phyloP scores from a whole-genome alignment of 2,797 vertebrate species.

The Hapalemur alaotrensis region DNA sequence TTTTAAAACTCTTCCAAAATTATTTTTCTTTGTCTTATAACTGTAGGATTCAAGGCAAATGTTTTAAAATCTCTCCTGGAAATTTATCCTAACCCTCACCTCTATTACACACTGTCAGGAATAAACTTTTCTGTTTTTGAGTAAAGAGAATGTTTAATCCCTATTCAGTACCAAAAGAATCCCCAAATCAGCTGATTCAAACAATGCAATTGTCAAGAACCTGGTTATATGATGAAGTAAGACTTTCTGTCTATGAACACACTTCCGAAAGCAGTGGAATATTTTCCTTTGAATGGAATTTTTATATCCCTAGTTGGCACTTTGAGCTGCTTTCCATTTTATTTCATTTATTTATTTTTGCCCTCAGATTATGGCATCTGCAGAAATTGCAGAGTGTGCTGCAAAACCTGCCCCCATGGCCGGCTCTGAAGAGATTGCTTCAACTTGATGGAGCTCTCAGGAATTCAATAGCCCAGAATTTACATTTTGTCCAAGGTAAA shows the following conservation, averaged over 20 bases:
- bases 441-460: constrained; percentile 57
- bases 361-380: constrained; percentile 56
- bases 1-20: background rate
- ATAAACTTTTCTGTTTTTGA: background rate
- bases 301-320: background rate
- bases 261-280: background rate
- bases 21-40: background rate
- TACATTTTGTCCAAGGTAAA: constrained; percentile 76
- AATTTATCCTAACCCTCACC: background rate
- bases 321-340: background rate
- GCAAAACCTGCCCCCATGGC: constrained; percentile 35
- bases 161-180: background rate
- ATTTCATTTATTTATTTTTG: background rate
- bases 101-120: background rate
- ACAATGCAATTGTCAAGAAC: background rate
- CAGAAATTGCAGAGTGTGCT: constrained; percentile 33
- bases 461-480: constrained; percentile 30
- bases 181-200: background rate
- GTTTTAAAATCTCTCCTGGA: background rate
- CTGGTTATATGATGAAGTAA: background rate
- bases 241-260: background rate
- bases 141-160: background rate
- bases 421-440: constrained; percentile 10
- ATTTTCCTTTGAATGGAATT: background rate
- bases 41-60: background rate